Evolutionary conservation across 1,140 invertebrate genomes (phyloP).

Genomic region (Babylonia areolata): DNA sequence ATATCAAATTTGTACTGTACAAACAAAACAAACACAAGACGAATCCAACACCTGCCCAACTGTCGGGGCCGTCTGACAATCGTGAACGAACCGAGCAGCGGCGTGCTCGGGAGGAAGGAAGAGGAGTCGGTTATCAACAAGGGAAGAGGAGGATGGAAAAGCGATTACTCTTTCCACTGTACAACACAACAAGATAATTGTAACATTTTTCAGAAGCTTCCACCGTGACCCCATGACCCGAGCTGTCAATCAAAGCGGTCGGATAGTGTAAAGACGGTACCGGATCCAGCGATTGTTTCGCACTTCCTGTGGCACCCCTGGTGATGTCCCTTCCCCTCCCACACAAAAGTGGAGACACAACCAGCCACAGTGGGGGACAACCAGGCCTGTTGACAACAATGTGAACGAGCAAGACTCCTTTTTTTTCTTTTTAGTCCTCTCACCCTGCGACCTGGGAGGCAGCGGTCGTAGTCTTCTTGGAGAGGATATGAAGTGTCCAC

Average conservation of each 20-base stretch:
- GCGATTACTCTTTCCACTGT: not conserved
- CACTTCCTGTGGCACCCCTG: constrained; percentile 1
- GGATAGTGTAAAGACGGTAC: not conserved
- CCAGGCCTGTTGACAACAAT: not conserved
- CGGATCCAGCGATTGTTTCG: not conserved
- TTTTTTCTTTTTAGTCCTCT: no score
- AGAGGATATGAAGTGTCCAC: no score
- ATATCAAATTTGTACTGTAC: no score
- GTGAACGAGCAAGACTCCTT: not conserved
- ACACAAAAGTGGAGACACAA: no score
- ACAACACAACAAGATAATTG: not conserved
- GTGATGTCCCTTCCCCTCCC: not conserved
- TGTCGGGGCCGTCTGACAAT: no score
- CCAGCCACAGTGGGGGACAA: not conserved
- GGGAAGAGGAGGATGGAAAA: not conserved
- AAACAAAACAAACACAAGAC: no score
- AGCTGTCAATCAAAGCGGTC: not conserved
- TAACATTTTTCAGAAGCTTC: not conserved
- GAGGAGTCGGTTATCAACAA: not conserved
- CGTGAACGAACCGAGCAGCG: not conserved
- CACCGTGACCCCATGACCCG: not conserved
- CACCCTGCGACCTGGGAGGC: no score
- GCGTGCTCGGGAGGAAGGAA: not conserved
- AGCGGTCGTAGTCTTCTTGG: no score
- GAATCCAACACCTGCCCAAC: no score